Conservation (phyloP, 1,140 invertebrate genomes). For the Ladona fulva region DNA sequence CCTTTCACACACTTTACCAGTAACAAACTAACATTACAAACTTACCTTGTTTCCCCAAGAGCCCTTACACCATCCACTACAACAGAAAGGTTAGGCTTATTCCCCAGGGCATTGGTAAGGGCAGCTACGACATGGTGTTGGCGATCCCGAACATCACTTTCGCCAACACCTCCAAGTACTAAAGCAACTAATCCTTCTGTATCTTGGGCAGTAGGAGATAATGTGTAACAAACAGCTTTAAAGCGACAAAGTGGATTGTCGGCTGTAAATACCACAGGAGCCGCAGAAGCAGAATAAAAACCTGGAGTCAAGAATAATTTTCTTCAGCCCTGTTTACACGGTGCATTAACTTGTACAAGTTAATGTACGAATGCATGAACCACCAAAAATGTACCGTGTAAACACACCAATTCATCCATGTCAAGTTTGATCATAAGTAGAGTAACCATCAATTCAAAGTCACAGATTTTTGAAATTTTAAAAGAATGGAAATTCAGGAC, state of each 20-base stretch:
- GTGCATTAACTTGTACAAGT: too few species aligned
- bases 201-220: constrained; percentile 69
- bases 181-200: constrained; percentile 74
- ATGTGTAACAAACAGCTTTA: constrained; percentile 85
- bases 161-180: neutral
- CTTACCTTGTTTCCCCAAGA: constrained; percentile 54
- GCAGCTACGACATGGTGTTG: neutral
- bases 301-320: constrained; percentile 41
- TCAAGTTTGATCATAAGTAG: too few species aligned
- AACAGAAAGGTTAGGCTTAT: constrained; percentile 71
- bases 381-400: too few species aligned
- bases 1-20: too few species aligned
- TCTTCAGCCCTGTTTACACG: too few species aligned
- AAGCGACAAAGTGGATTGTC: constrained; percentile 87
- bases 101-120: constrained; percentile 52
- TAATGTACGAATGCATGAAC: too few species aligned
- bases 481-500: too few species aligned
- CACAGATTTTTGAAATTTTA: too few species aligned
- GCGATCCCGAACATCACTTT: neutral
- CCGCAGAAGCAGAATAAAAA: constrained; percentile 61
- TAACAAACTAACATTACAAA: neutral
- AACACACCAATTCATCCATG: too few species aligned
- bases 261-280: constrained; percentile 71
- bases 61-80: constrained; percentile 66
- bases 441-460: too few species aligned